Evolutionary conservation across 2,888 invertebrate genomes (phyloP).

Genomic region (Mantis religiosa): DNA sequence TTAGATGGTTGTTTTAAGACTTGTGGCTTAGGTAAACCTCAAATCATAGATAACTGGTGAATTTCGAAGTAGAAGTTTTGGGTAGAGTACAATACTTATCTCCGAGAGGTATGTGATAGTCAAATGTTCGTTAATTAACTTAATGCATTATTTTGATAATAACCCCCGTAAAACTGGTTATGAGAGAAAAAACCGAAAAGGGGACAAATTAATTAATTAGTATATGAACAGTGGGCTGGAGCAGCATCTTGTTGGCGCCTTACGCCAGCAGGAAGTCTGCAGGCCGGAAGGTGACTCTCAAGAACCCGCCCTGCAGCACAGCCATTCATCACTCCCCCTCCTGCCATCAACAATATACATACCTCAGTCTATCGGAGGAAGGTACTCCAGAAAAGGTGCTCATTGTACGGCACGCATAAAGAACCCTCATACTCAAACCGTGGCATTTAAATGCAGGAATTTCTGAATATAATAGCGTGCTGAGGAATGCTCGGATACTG

Average conservation of each 20-base stretch:
- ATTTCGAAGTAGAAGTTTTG: too few species aligned
- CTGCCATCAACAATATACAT: neutral
- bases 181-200: too few species aligned
- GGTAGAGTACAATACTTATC: too few species aligned
- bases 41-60: too few species aligned
- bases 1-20: too few species aligned
- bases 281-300: neutral
- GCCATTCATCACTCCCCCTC: neutral
- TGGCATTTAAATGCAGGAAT: neutral
- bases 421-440: neutral
- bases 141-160: too few species aligned
- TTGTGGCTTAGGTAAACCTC: too few species aligned
- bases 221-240: neutral
- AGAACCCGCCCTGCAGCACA: neutral
- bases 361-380: neutral
- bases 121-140: too few species aligned
- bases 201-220: neutral
- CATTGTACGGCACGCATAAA: neutral
- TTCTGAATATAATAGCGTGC: neutral
- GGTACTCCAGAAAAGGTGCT: neutral
- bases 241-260: neutral
- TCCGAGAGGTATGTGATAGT: too few species aligned
- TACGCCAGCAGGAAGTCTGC: neutral
- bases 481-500: neutral
- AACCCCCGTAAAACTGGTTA: too few species aligned